Percentiles rank a stretch among this genome's conserved stretches.
phyloP scores from a whole-genome alignment of 2,888 invertebrate species.

The Rhagium mordax region DNA sequence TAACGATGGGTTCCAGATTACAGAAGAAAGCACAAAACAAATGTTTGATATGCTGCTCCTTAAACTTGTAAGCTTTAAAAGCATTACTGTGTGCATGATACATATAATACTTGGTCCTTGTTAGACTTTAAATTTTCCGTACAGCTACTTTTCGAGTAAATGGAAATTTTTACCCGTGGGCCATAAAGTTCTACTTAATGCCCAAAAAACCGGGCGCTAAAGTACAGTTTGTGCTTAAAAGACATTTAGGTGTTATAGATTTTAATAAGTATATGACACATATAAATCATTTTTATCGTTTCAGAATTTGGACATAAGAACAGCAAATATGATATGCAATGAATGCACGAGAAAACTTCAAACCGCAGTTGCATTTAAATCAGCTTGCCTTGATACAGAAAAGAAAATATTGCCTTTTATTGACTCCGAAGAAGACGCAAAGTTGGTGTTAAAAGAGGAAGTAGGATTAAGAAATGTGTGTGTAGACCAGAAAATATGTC shows the following conservation, averaged over 20 bases:
- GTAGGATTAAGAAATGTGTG: not conserved
- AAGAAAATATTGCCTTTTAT: not conserved
- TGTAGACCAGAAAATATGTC: not conserved
- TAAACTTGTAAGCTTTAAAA: not conserved
- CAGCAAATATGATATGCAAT: not conserved
- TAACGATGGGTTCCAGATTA: not conserved
- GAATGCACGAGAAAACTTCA: not conserved
- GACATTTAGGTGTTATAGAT: too few relatives aligned
- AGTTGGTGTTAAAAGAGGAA: not conserved
- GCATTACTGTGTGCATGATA: too few relatives aligned
- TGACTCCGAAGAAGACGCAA: not conserved
- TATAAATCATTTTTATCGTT: not conserved
- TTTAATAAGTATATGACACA: too few relatives aligned
- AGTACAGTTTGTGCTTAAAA: too few relatives aligned
- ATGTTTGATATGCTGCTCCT: not conserved
- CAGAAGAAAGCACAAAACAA: not conserved
- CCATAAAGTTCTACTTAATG: too few relatives aligned
- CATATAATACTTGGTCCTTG: too few relatives aligned
- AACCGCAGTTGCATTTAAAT: not conserved
- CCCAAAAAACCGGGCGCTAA: too few relatives aligned
- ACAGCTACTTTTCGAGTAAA: too few relatives aligned
- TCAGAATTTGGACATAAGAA: not conserved
- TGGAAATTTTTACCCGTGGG: too few relatives aligned
- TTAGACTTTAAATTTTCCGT: too few relatives aligned
- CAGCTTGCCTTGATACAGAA: not conserved